Base-by-base conservation (phyloP, 1,140 invertebrate genomes). In the Bemisia tabaci region DNA sequence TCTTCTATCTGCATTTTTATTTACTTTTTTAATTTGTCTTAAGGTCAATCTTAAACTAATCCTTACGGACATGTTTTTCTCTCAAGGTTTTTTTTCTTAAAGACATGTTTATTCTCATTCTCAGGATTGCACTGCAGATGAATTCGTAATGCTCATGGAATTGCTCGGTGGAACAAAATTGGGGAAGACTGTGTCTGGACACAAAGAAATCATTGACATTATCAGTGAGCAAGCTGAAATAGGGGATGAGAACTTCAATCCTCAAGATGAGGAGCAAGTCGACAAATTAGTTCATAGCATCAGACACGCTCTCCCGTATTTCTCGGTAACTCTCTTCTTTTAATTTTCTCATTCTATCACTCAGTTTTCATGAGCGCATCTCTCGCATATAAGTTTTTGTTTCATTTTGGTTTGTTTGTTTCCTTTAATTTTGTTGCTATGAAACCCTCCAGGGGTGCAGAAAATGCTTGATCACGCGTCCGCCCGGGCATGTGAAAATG, bases 61-160 rank as follows among this genome's bases (percentile, higher is more conserved):
- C n/a, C n/a, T n/a, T n/a, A n/a, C n/a, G n/a, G n/a, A n/a, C n/a
- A n/a, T n/a, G n/a, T n/a, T n/a, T n/a, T n/a, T n/a, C n/a, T n/a
- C n/a, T n/a, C n/a, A n/a, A n/a, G n/a, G n/a, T n/a, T n/a, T n/a
- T n/a, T n/a, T n/a, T n/a, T n/a, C n/a, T n/a, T n/a, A n/a, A n/a
- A n/a, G n/a, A n/a, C n/a, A n/a, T n/a, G n/a, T n/a, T n/a, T n/a
- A n/a, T n/a, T n/a, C n/a, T n/a, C n/a, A n/a, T n/a, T 75, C 77
- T 1, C 71, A 92, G 87, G 90, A 93, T 82, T 88, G 93, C 12
- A 92, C 89, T 58, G 90, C 91, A 63, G 91, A 95, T 71, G 94
- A 97, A 78, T 96, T 96, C 79, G 86, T 93, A 68, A 82, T 86
- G 62, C 85, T 97, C 33, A 92, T 97, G 87, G 87, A 88, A 22